Evolutionary conservation across 2,888 invertebrate genomes (phyloP), one percentile per base, ranked within the genome.

Genomic region (Agrypnus murinus): DNA sequence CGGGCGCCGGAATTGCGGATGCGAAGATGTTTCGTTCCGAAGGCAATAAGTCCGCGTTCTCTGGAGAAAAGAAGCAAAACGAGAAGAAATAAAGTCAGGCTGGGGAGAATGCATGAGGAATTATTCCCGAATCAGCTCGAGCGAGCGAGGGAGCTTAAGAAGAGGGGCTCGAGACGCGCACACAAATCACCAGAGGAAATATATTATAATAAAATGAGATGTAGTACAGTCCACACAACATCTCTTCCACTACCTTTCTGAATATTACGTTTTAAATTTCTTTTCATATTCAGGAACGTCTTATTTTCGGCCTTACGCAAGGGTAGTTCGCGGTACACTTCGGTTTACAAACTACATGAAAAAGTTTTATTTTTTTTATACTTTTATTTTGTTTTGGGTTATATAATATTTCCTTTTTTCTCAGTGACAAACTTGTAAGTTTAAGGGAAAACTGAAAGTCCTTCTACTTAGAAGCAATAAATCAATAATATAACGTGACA

Each of bases 141-240:
- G 77, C 79, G 80, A 78, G 74, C 76, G 78, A 77, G 79, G 80
- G 79, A 78, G 77, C 77, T 77, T 77, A 78, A 77, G 78, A 76
- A 73, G 77, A 74, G 75, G 81, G 78, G 80, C 74, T 75, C 77
- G 78, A 81, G 79, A 76, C 80, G 79, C 76, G 79, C 80, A 82
- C 83, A 82, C 82, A 84, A 84, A 83, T 84, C 84, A 83, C 84
- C 81, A 82, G 82, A 83, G 82, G 79, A 84, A 84, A 83, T 83
- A 83, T 83, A 84, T 83, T 83, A 82, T 83, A 82, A 83, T 83
- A 83, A 82, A 83, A 83, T 80, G 81, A 81, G 82, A 82, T 81
- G 81, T 81, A 65, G 78, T 79, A 81, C 79, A 81, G 81, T 81
- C 79, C 78, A 81, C 77, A 80, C 80, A 80, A 79, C 77, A 78